A percentile compares a stretch with the other conserved stretches of the same genome.
Evolutionary conservation across 92 coral and sea anemone genomes (phyloP).

Genomic region (Epizoanthus scotinus): DNA sequence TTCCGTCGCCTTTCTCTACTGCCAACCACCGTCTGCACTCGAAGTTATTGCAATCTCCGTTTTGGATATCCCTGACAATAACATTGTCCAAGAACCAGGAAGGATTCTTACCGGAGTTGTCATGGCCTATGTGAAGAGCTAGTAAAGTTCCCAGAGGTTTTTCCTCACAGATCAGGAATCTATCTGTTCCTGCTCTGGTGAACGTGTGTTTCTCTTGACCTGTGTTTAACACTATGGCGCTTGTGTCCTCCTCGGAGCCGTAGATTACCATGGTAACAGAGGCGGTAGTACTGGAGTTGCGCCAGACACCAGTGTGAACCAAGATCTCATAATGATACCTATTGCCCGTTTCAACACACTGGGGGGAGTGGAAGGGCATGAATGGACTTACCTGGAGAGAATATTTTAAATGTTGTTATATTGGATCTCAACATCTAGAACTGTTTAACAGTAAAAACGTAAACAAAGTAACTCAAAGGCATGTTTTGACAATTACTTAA

Average conservation of each 20-base stretch:
- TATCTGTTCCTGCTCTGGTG: slow-evolving; percentile 33
- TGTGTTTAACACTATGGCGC: not conserved
- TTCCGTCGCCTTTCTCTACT: slow-evolving; percentile 55
- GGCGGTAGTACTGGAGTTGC: slow-evolving; percentile 35
- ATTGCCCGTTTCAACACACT: not conserved
- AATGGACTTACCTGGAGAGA: slow-evolving; percentile 1
- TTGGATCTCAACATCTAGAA: too few relatives aligned
- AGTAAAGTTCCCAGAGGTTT: slow-evolving; percentile 43
- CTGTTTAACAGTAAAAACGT: too few relatives aligned
- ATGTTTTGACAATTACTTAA: too few relatives aligned
- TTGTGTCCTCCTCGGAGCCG: slow-evolving; percentile 17
- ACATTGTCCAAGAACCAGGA: slow-evolving; percentile 56
- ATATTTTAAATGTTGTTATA: not conserved
- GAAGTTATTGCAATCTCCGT: slow-evolving; percentile 44
- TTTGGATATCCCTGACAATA: slow-evolving; percentile 41
- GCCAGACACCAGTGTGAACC: slow-evolving; percentile 35
- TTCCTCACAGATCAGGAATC: slow-evolving; percentile 9
- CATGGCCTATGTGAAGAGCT: slow-evolving; percentile 46
- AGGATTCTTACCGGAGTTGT: slow-evolving; percentile 51
- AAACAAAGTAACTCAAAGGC: too few relatives aligned
- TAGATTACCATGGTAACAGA: slow-evolving; percentile 13
- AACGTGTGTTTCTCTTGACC: slow-evolving; percentile 16
- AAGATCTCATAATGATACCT: slow-evolving; percentile 27
- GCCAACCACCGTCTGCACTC: slow-evolving; percentile 61
- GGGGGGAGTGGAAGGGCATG: slow-evolving; percentile 14